A percentile compares a stretch with the other conserved stretches of the same genome.
Conservation (phyloP, 2,888 invertebrate genomes). For the Ectemnius cavifrons region DNA sequence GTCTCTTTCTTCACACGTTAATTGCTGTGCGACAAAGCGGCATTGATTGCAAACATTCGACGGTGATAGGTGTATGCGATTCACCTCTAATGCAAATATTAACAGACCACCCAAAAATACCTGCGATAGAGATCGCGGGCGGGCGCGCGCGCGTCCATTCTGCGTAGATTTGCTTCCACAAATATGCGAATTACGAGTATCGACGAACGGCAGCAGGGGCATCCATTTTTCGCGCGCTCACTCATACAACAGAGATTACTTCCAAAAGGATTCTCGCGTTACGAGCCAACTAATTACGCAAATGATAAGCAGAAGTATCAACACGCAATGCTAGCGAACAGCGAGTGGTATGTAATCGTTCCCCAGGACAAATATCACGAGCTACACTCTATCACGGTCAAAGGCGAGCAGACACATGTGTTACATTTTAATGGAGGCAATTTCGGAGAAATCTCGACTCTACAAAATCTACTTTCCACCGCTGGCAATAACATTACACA, state of each 20-base stretch:
- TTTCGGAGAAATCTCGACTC: not conserved
- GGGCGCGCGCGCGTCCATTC: not conserved
- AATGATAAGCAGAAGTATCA: no score
- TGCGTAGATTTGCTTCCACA: constrained; percentile 19
- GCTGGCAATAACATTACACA: no score
- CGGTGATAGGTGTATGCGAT: no score
- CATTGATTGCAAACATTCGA: constrained; percentile 25
- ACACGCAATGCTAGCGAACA: no score
- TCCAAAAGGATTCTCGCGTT: not conserved
- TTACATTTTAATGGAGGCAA: constrained; percentile 5
- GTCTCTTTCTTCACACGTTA: constrained; percentile 41
- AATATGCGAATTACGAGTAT: constrained; percentile 13
- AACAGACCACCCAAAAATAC: no score
- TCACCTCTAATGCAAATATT: no score
- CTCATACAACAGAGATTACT: not conserved
- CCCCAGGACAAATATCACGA: no score
- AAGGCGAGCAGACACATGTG: not conserved
- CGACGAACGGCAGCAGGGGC: constrained; percentile 10
- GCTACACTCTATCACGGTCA: no score
- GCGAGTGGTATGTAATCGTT: no score
- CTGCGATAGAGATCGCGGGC: no score
- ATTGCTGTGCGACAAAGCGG: constrained; percentile 51
- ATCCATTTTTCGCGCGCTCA: constrained; percentile 23
- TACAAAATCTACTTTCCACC: not conserved
- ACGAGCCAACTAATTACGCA: no score